Evolutionary conservation across 2,113 vertebrate species (phyloP), one percentile per base, ranked within the genome.

Genomic region (Rhinogobius similis): DNA sequence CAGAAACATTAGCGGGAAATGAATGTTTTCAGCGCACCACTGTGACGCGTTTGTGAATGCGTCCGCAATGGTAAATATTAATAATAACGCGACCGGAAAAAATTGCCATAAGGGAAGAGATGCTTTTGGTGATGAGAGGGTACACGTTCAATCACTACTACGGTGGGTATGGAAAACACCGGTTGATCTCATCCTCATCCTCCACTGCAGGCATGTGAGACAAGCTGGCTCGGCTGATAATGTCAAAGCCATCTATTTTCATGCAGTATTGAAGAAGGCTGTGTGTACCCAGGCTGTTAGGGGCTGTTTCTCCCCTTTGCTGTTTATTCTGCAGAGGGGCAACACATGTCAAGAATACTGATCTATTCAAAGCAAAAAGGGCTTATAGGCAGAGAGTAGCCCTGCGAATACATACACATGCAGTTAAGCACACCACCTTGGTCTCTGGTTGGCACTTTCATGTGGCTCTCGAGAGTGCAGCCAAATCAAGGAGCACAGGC

Each of bases 201-300:
- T 82, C 67, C 68, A 77, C 72, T 86, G 86, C 84, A 86, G 82
- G 83, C 82, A 77, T 84, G 83, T 87, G 89, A 89, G 86, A 89
- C 89, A 86, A 87, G 88, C 86, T 88, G 88, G 87, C 82, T 85
- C 70, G 81, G 73, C 88, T 85, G 90, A 92, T 91, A 90, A 92
- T 89, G 90, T 91, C 89, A 91, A 79, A 88, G 82, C 79, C 88
- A 92, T 92, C 86, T 88, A 88, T 92, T 92, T 86, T 79, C 89
- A 86, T 85, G 81, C 79, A 27, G 75, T 68, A 81, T 84, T 84
- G 83, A 84, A 86, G 68, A 72, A 72, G 62, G 81, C 82, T 84
- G 70, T 83, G 90, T 89, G 84, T 84, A 73, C 81, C 48, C 77
- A 88, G 82, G 85, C 82, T 78, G 86, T 88, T 79, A 81, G 81